A percentile compares a stretch with the other conserved stretches of the same genome.
Conservation (phyloP, 2,888 invertebrate species). For the Peribatodes rhomboidaria region DNA sequence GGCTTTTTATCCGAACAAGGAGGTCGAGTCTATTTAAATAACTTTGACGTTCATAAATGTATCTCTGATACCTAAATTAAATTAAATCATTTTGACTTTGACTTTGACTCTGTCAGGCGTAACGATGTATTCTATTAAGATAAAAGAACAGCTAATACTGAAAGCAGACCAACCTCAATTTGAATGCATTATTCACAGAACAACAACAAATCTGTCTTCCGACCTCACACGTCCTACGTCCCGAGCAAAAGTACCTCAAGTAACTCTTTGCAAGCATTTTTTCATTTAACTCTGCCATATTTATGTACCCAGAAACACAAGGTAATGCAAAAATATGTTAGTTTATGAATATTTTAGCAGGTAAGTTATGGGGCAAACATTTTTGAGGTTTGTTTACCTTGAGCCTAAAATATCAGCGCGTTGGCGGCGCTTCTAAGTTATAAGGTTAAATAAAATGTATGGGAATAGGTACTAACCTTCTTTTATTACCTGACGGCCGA, state of each 20-base stretch:
- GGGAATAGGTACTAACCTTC: neutral
- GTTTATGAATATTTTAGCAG: slow-evolving; percentile 33
- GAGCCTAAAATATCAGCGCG: slow-evolving; percentile 29
- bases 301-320: slow-evolving; percentile 17
- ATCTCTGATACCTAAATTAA: too few species aligned
- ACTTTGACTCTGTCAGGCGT: too few species aligned
- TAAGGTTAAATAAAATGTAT: neutral
- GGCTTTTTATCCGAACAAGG: too few species aligned
- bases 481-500: neutral
- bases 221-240: slow-evolving; percentile 14
- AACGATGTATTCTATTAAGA: too few species aligned
- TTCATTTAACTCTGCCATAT: slow-evolving; percentile 21
- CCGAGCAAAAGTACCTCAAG: slow-evolving; percentile 4
- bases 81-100: too few species aligned
- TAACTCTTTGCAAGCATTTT: slow-evolving; percentile 18
- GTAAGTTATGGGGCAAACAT: slow-evolving; percentile 20
- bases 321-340: slow-evolving; percentile 35
- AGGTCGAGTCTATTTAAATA: too few species aligned
- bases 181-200: slow-evolving; percentile 49
- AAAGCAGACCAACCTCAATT: neutral
- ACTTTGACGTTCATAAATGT: too few species aligned
- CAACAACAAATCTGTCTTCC: slow-evolving; percentile 54
- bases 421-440: slow-evolving; percentile 1
- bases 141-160: too few species aligned
- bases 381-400: slow-evolving; percentile 29